phyloP scores from a whole-genome alignment of 2,888 invertebrate genomes.

The Cataglyphis rosenhaueri region DNA sequence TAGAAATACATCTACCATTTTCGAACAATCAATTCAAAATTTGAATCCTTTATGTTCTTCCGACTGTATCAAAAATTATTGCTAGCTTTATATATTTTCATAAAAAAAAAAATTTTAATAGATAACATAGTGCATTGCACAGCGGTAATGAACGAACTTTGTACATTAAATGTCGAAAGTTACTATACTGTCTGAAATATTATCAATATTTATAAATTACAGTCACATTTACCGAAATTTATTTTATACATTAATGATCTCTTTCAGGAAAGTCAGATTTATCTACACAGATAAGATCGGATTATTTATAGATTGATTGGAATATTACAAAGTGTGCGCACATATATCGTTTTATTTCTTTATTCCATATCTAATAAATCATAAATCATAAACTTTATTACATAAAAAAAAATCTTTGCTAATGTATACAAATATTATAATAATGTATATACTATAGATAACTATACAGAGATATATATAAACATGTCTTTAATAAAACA shows the following conservation, averaged over 20 bases:
- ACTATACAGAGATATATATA: background rate
- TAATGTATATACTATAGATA: background rate
- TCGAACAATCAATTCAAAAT: no score
- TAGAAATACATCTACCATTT: no score
- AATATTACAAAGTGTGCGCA: background rate
- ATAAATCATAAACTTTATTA: background rate
- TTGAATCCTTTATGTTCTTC: no score
- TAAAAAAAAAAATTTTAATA: background rate
- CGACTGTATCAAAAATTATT: no score
- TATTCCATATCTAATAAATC: background rate
- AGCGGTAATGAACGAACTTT: no score
- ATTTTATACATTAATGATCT: no score
- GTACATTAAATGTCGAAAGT: background rate
- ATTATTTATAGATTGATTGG: background rate
- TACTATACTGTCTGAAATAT: background rate
- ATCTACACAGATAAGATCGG: background rate
- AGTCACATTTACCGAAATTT: no score
- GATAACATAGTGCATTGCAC: background rate
- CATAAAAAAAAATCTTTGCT: background rate
- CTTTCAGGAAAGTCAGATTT: no score
- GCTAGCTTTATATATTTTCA: background rate
- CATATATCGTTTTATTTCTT: background rate
- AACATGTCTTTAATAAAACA: background rate
- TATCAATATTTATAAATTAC: no score
- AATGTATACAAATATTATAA: background rate